Evolutionary conservation across 2,888 invertebrate species (phyloP), one percentile per base, ranked within the genome.

Genomic region (Philaethria dido): DNA sequence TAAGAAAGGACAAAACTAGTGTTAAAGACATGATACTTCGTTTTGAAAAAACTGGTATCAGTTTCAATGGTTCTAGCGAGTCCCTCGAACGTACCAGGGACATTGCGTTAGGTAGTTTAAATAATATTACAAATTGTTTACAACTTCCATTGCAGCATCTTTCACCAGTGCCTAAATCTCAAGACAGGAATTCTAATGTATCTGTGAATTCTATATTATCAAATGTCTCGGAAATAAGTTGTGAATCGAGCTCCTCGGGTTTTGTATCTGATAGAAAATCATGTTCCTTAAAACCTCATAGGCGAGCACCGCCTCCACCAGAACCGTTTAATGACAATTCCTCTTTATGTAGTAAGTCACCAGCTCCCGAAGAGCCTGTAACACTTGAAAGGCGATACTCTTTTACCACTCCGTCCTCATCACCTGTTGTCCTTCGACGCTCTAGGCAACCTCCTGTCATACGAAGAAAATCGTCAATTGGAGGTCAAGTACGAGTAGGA

Each of bases 121-220:
- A 87, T 61, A 89, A 87, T 85, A 83, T 89, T 73, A 83, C 86
- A 73, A 91, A 87, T 77, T 90, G 92, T 14, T 75, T 91, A 69
- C 88, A 89, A 70, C 76, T 79, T 11, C 87, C 92, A 79, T 88
- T 87, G 70, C 87, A 89, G 72, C 86, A 87, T 76, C 80, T 89
- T 70, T 81, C 74, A 62, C 89, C 92, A 78, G 86, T 84, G 75
- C 81, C 81, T 61, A 85, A 78, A 79, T 81, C 87, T 72, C 89
- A 86, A 79, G 88, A 91, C 73, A 85, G 92, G 72, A 86, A 90
- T 80, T 93, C 93, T 16, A 90, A 88, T 73, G 84, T 91, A 69
- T 93, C 93, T 72, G 91, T 93, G 76, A 93, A 93, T 83, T 93
- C 93, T 2, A 86, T 91, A 76, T 78, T 93, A 74, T 93, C 93